Base-by-base conservation (phyloP, 1,140 invertebrate genomes). In the Theocolax elegans region DNA sequence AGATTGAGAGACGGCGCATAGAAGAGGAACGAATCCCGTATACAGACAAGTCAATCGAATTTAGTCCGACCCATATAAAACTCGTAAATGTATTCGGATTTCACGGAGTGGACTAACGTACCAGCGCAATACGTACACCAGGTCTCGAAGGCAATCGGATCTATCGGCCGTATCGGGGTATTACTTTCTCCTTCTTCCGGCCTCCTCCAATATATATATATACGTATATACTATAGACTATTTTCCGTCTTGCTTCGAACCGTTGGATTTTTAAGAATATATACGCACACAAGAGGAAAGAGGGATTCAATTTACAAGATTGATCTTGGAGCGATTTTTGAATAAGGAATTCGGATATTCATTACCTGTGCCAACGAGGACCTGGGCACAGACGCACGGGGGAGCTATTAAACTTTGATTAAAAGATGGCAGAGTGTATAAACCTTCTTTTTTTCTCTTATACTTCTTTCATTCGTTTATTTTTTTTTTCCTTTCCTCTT, bases 261-360 rank as follows among this genome's bases (percentile, higher is more conserved):
- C 51, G 19, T 23, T 56, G 9, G 51, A 56, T 56, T 17, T 44
- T 64, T 64, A 23, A 64, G 3, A 13, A 49, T n/a, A n/a, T n/a
- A n/a, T 62, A 23, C 44, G 13, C 19, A 51, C 31, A 31, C 48
- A 23, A 27, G 62, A 40, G 21, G 8, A 44, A 17, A 23, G n/a
- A 15, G 9, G n/a, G n/a, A 71, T 58, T 56, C 53, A 58, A 64
- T 71, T 70, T 46, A 31, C 40, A 48, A 64, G 60, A 70, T 64
- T 58, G 60, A 70, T 64, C 60, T 70, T 12, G 19, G 9, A 27
- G 40, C 60, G 60, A 58, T 63, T 63, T 70, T 63, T 48, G 60
- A 64, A 58, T 64, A 58, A 64, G n/a, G 13, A 49, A 71, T 65
- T 58, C 42, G 42, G 35, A 65, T 53, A 60, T 60, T 49, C 44